Evolutionary conservation across 1,140 invertebrate species (phyloP).

Genomic region (Tribolium castaneum): DNA sequence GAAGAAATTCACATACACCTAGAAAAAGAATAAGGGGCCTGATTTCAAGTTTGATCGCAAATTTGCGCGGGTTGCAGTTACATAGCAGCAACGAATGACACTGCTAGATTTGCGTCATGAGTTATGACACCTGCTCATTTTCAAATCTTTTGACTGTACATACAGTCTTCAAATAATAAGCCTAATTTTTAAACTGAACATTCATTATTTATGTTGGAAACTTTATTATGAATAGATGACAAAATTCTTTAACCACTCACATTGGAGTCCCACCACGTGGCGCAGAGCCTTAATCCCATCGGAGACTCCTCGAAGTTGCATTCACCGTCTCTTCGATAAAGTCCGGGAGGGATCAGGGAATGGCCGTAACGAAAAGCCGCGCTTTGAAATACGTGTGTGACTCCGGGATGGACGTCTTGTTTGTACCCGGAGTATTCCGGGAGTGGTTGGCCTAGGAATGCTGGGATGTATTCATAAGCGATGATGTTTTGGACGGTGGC

Average conservation of each 20-base stretch:
- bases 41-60: too few species aligned
- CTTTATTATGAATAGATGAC: too few species aligned
- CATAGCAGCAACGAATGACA: too few species aligned
- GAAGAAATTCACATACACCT: too few species aligned
- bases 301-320: constrained; percentile 86
- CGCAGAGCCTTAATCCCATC: constrained; percentile 90
- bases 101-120: too few species aligned
- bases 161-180: too few species aligned
- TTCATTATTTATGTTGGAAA: too few species aligned
- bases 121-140: too few species aligned
- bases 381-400: constrained; percentile 97
- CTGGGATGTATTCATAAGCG: constrained; percentile 95
- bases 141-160: too few species aligned
- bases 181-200: too few species aligned
- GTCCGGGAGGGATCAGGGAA: constrained; percentile 93
- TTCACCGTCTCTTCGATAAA: constrained; percentile 84
- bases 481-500: constrained; percentile 97
- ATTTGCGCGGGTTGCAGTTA: too few species aligned
- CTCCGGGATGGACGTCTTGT: constrained; percentile 92
- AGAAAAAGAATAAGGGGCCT: too few species aligned
- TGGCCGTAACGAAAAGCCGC: constrained; percentile 98
- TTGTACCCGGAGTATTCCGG: constrained; percentile 85
- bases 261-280: constrained; percentile 72
- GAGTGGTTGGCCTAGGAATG: constrained; percentile 80
- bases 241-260: constrained; percentile 19